These are phyloP conservation scores for Zosterops borbonicus DNA, from an alignment of 2,113 vertebrate species.

Conservation along the genomic window DNA sequence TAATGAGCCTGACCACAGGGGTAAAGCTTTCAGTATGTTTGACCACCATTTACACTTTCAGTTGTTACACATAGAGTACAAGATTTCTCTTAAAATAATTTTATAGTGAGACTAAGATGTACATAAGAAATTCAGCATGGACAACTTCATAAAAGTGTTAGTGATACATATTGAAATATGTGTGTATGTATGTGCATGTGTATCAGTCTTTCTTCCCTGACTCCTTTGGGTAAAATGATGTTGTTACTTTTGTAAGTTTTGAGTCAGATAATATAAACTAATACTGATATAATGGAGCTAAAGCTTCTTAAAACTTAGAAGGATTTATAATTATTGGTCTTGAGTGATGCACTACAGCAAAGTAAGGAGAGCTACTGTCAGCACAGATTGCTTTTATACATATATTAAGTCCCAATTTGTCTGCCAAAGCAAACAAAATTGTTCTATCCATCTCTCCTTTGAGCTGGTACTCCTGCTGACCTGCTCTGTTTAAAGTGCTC, in stretches of 20 bases:
- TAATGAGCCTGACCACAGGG: not conserved
- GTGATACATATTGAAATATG: not conserved
- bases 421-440: not conserved
- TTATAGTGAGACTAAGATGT: not conserved
- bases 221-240: not conserved
- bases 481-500: not conserved
- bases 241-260: not conserved
- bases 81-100: not conserved
- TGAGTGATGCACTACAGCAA: not conserved
- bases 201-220: not conserved
- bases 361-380: not conserved
- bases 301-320: not conserved
- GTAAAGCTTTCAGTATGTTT: not conserved
- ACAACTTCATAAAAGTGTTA: not conserved
- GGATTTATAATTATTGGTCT: not conserved
- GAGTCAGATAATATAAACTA: not conserved
- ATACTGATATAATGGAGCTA: not conserved
- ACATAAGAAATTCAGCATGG: not conserved
- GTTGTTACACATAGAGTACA: not conserved
- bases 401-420: not conserved
- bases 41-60: not conserved
- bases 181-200: too few species aligned
- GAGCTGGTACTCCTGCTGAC: not conserved
- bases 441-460: not conserved
- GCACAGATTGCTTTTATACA: not conserved